Conservation (phyloP, 2,113 vertebrate genomes). For the Genyomyrus donnyi region DNA sequence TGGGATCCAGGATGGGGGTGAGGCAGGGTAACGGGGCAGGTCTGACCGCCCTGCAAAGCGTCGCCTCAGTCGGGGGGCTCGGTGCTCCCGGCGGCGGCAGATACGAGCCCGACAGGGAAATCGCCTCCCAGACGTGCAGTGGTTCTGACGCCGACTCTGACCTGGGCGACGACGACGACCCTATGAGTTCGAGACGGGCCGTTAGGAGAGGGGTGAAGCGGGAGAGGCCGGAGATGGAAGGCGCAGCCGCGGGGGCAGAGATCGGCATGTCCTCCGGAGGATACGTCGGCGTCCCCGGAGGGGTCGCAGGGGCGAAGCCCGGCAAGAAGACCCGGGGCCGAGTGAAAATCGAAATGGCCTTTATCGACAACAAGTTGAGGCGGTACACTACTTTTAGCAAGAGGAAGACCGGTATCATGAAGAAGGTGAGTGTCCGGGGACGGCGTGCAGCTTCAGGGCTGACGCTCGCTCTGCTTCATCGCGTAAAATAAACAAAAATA, state of each 20-base stretch:
- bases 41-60: slow-evolving; percentile 33
- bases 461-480: background rate
- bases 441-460: background rate
- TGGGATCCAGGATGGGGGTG: slow-evolving; percentile 45
- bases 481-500: background rate
- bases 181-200: slow-evolving; percentile 44
- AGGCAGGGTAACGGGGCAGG: slow-evolving; percentile 50
- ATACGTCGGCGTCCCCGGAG: slow-evolving; percentile 49
- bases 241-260: slow-evolving; percentile 38
- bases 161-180: slow-evolving; percentile 73
- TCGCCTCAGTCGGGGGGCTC: slow-evolving; percentile 39
- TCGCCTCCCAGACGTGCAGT: slow-evolving; percentile 48
- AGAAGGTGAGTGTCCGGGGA: slow-evolving; percentile 60
- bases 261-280: slow-evolving; percentile 45
- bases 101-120: slow-evolving; percentile 42
- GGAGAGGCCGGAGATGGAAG: slow-evolving; percentile 62
- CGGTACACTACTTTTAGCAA: slow-evolving; percentile 84
- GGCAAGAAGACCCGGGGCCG: slow-evolving; percentile 87
- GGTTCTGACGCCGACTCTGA: slow-evolving; percentile 75
- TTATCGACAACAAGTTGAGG: slow-evolving; percentile 80
- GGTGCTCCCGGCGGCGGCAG: slow-evolving; percentile 39
- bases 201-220: slow-evolving; percentile 57
- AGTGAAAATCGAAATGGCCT: slow-evolving; percentile 92
- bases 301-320: slow-evolving; percentile 74
- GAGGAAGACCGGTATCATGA: slow-evolving; percentile 82